A percentile compares a stretch with the other conserved stretches of the same genome.
Conservation (phyloP, 2,888 invertebrate species). For the Sussaba pulchella region DNA sequence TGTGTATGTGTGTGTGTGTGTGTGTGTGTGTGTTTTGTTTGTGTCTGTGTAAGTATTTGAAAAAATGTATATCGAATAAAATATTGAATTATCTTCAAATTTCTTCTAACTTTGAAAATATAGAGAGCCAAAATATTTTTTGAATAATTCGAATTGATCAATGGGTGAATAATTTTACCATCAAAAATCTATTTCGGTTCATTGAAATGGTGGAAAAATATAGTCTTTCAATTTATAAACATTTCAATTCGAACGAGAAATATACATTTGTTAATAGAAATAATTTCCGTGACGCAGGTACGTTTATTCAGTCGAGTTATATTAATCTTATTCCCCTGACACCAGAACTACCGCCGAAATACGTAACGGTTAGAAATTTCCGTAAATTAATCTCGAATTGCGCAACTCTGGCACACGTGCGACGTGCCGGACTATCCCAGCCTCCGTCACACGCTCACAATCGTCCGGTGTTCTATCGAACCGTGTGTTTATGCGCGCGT, state of each 20-base stretch:
- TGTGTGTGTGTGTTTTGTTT: no score
- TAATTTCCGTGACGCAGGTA: background rate
- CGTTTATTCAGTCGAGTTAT: slow-evolving; percentile 47
- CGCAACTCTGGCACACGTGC: slow-evolving; percentile 51
- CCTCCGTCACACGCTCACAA: background rate
- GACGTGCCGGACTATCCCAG: background rate
- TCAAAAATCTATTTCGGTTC: no score
- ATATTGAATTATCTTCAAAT: background rate
- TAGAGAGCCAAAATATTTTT: background rate
- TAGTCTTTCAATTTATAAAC: background rate
- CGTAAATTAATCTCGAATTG: slow-evolving; percentile 66
- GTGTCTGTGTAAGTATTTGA: no score
- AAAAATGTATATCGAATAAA: no score
- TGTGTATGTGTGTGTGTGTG: no score
- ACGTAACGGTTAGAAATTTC: slow-evolving; percentile 60
- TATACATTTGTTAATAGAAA: background rate
- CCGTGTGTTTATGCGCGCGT: slow-evolving; percentile 3
- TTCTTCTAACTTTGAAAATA: background rate
- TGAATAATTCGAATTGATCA: background rate
- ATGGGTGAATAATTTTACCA: background rate
- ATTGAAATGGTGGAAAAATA: no score
- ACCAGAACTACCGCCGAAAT: slow-evolving; percentile 57
- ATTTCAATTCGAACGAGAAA: background rate
- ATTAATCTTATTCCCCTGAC: slow-evolving; percentile 46
- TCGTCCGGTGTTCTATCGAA: slow-evolving; percentile 3